A percentile compares a stretch with the other conserved stretches of the same genome.
phyloP scores from a whole-genome alignment of 2,113 vertebrate genomes.

The Oncorhynchus kisutch region DNA sequence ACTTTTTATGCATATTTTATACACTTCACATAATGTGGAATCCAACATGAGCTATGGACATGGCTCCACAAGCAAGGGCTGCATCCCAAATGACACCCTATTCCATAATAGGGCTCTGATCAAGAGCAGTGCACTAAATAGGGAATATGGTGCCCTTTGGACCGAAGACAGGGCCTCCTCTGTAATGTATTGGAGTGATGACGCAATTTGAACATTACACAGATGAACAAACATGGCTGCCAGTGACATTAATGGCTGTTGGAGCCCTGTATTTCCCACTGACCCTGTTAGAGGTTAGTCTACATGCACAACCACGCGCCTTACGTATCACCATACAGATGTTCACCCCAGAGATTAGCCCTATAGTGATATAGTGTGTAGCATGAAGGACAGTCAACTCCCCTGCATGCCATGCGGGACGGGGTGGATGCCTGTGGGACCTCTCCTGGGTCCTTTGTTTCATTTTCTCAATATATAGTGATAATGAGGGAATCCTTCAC shows the following conservation, averaged over 20 bases:
- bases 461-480: constrained; percentile 50
- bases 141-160: no score
- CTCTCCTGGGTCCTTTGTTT: constrained; percentile 48
- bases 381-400: constrained; percentile 51
- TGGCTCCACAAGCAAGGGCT: no score
- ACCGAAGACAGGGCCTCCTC: neutral
- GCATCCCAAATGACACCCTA: no score
- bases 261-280: constrained; percentile 31
- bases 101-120: no score
- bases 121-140: no score
- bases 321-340: constrained; percentile 48
- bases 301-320: neutral
- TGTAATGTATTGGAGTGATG: constrained; percentile 39
- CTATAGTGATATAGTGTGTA: constrained; percentile 51
- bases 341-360: constrained; percentile 60
- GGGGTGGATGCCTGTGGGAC: constrained; percentile 36
- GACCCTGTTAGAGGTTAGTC: constrained; percentile 41
- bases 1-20: constrained; percentile 1
- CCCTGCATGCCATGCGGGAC: constrained; percentile 19
- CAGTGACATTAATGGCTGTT: constrained; percentile 51
- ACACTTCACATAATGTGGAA: constrained; percentile 14
- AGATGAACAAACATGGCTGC: constrained; percentile 53
- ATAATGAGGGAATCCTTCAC: constrained; percentile 55
- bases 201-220: constrained; percentile 59
- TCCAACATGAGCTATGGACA: constrained; percentile 1